Evolutionary conservation across 2,797 vertebrate genomes (phyloP).

Genomic region (Tenualosa thibaudeaui): DNA sequence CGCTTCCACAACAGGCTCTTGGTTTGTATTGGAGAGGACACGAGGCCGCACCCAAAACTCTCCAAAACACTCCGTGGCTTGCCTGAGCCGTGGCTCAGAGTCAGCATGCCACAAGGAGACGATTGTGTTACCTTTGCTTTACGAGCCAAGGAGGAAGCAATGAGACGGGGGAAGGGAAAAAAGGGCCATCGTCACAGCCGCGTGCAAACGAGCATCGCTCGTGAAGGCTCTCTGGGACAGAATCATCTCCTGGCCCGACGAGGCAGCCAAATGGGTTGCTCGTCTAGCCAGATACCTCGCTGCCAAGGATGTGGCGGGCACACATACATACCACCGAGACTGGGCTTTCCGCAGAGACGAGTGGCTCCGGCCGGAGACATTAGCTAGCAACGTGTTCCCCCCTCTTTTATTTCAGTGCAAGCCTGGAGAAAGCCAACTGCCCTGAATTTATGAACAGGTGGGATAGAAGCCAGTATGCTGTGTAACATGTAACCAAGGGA

Average conservation of each 20-base stretch:
- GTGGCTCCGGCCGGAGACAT: conserved; percentile 66
- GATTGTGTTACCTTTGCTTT: conserved; percentile 39
- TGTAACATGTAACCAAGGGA: neutral
- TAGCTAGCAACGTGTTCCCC: conserved; percentile 49
- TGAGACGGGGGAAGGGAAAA: neutral
- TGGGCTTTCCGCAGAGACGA: conserved; percentile 54
- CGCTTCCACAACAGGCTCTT: neutral
- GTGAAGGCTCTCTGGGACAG: conserved; percentile 38
- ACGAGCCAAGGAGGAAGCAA: neutral
- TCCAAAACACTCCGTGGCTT: neutral
- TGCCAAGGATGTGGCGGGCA: conserved; percentile 42
- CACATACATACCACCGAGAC: conserved; percentile 30
- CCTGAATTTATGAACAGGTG: conserved; percentile 46
- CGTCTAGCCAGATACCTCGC: conserved; percentile 60
- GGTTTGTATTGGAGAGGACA: neutral
- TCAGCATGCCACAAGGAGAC: neutral
- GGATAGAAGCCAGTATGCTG: neutral
- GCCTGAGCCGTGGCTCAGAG: neutral
- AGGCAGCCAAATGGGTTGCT: conserved; percentile 39
- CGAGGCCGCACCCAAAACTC: conserved; percentile 24
- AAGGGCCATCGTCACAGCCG: conserved; percentile 19
- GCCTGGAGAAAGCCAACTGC: conserved; percentile 63
- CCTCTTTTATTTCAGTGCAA: conserved; percentile 48
- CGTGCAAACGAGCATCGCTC: conserved; percentile 38
- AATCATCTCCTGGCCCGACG: conserved; percentile 43